Conservation (phyloP, 92 coral and sea anemone genomes). For the Porites cylindrica region DNA sequence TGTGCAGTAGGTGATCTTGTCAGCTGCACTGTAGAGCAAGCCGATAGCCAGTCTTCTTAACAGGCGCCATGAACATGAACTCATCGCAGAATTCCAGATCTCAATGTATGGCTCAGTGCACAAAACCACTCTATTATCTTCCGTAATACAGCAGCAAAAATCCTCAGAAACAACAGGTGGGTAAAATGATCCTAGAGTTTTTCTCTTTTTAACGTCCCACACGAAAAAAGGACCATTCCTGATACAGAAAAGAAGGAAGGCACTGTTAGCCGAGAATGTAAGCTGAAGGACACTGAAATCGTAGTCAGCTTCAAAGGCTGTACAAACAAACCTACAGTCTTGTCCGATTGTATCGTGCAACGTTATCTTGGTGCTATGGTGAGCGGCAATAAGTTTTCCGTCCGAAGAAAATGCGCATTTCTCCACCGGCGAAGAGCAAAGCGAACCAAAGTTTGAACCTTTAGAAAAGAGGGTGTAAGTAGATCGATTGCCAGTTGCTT, state of each 20-base stretch:
- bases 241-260: conserved; percentile 9
- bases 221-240: background rate
- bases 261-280: background rate
- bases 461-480: too few species aligned
- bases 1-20: background rate
- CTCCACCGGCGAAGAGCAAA: background rate
- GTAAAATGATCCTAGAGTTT: background rate
- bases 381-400: too few species aligned
- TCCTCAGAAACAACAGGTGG: background rate
- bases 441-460: too few species aligned
- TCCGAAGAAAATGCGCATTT: background rate
- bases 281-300: background rate
- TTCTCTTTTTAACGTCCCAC: background rate
- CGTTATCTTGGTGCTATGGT: background rate
- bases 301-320: background rate
- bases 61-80: background rate
- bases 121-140: background rate
- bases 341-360: background rate
- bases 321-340: too few species aligned
- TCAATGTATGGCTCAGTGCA: background rate
- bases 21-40: background rate
- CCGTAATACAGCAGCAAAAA: background rate
- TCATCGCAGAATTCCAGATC: background rate
- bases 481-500: background rate
- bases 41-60: background rate